Conservation (phyloP, 2,888 invertebrate genomes). For the Tanypteryx hageni region DNA sequence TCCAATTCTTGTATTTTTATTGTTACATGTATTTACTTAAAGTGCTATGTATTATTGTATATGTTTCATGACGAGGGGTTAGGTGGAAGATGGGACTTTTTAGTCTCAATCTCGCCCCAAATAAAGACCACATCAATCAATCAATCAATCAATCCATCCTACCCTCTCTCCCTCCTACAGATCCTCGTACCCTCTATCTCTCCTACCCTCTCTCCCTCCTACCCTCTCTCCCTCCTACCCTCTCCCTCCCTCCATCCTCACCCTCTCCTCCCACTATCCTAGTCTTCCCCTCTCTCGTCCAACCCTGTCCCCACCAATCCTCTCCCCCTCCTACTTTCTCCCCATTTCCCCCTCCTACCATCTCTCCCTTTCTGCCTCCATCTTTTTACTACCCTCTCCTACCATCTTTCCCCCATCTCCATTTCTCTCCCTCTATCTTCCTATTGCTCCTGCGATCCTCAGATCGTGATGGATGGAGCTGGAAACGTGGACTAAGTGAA, state of each 20-base stretch:
- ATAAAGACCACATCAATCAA: no score
- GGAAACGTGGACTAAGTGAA: not conserved
- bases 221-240: not conserved
- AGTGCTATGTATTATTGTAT: no score
- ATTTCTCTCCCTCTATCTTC: not conserved
- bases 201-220: not conserved
- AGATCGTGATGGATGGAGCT: not conserved
- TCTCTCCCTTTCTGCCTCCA: no score
- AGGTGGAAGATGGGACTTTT: no score
- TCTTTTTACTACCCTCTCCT: not conserved
- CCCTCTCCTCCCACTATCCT: not conserved
- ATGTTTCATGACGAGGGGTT: no score
- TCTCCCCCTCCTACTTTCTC: not conserved
- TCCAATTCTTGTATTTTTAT: no score
- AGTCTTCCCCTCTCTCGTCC: not conserved
- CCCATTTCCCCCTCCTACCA: not conserved
- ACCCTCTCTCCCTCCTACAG: no score
- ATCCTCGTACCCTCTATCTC: no score
- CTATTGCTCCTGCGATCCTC: not conserved
- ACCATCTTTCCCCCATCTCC: not conserved
- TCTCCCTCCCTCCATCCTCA: accelerated
- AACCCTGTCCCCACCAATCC: not conserved
- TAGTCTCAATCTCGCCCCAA: no score
- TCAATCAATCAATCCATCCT: no score
- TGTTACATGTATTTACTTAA: no score